phyloP scores from a whole-genome alignment of 1,140 invertebrate genomes.

The Neodiprion lecontei region DNA sequence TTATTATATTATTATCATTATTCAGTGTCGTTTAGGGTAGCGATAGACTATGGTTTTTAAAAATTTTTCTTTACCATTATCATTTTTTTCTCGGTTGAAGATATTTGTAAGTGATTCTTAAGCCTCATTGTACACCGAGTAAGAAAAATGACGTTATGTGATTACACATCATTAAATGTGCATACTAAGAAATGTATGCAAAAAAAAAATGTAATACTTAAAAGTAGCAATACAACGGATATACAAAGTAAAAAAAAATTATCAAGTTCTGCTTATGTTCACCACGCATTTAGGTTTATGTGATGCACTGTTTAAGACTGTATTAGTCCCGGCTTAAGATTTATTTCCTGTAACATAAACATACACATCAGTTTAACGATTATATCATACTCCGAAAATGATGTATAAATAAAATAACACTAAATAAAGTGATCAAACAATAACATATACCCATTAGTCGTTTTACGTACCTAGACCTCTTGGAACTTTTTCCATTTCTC shows the following conservation, averaged over 20 bases:
- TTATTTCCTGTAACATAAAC: conserved; percentile 41
- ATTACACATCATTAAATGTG: too few species aligned
- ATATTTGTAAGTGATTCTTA: too few species aligned
- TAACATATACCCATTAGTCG: conserved; percentile 8
- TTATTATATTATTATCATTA: too few species aligned
- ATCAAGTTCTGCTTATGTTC: neutral
- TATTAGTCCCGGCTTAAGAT: conserved; percentile 22
- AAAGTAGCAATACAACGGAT: neutral
- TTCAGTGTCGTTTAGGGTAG: too few species aligned
- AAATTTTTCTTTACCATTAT: too few species aligned
- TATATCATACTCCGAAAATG: too few species aligned
- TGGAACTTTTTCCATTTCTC: conserved; percentile 67
- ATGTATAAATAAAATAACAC: neutral
- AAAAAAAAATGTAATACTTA: conserved; percentile 40
- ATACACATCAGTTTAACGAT: neutral
- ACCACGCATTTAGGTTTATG: neutral
- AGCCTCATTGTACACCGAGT: too few species aligned
- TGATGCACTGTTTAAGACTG: neutral
- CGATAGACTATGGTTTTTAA: too few species aligned
- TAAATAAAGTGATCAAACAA: neutral
- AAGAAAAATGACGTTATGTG: too few species aligned
- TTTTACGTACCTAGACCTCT: conserved; percentile 69
- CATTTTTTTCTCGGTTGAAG: too few species aligned
- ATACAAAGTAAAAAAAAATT: conserved; percentile 14
- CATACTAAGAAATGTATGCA: conserved; percentile 31